Evolutionary conservation across 2,113 vertebrate species (phyloP).

Genomic region (Epinephelus fuscoguttatus): DNA sequence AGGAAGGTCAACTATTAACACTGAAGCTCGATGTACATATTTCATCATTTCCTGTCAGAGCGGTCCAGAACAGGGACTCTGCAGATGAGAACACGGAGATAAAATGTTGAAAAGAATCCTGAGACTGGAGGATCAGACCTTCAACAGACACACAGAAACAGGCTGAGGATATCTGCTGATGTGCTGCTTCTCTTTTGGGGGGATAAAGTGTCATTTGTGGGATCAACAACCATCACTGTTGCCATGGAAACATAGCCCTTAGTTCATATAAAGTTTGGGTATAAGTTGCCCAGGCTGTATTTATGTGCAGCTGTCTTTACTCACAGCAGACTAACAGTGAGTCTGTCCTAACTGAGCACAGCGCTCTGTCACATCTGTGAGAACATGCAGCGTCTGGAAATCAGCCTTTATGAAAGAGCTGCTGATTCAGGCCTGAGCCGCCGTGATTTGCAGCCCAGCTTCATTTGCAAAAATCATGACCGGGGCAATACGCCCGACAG

Average conservation of each 20-base stretch:
- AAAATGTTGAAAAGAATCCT: neutral
- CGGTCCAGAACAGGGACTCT: neutral
- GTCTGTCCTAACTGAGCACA: conserved; percentile 15
- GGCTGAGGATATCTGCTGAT: too few species aligned
- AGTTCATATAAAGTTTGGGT: neutral
- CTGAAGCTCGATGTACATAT: neutral
- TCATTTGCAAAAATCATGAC: conserved; percentile 80
- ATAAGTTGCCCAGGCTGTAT: conserved; percentile 5
- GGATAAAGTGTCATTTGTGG: neutral
- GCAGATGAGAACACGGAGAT: neutral
- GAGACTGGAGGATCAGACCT: neutral
- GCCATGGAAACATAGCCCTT: neutral
- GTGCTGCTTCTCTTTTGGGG: neutral
- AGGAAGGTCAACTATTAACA: too few species aligned
- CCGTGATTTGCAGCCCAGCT: conserved; percentile 75
- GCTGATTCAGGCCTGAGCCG: conserved; percentile 75
- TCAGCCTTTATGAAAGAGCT: conserved; percentile 71
- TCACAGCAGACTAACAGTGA: conserved; percentile 31
- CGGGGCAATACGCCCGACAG: conserved; percentile 62
- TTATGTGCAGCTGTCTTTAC: conserved; percentile 39
- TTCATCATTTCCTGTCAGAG: neutral
- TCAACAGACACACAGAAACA: neutral
- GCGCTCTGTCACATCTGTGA: conserved; percentile 37
- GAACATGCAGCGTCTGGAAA: conserved; percentile 67
- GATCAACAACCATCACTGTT: neutral